These are phyloP conservation scores for Mactromeris polynyma DNA, from an alignment of 2,888 invertebrate genomes.

Conservation along the genomic window DNA sequence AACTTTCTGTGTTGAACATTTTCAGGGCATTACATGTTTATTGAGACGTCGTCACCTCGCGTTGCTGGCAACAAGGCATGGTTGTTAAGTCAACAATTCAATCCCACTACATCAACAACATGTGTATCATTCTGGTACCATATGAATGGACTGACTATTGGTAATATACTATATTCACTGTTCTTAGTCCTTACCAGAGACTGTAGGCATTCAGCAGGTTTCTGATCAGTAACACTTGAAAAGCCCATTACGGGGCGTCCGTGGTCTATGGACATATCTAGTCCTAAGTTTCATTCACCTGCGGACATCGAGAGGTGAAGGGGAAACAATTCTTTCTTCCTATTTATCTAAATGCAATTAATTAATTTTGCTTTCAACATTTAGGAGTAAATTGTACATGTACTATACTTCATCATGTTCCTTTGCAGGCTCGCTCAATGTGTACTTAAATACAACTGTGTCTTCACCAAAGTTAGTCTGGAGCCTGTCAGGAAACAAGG, in stretches of 20 bases:
- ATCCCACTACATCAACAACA: conserved; percentile 62
- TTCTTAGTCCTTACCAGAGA: too few relatives aligned
- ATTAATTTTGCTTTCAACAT: too few relatives aligned
- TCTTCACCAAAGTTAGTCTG: conserved; percentile 63
- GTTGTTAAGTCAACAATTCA: conserved; percentile 74
- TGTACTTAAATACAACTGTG: conserved; percentile 72
- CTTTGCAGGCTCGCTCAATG: conserved; percentile 75
- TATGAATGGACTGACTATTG: conserved; percentile 81
- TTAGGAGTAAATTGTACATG: too few relatives aligned
- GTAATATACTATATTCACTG: conserved; percentile 54
- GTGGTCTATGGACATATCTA: too few relatives aligned
- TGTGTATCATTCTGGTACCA: conserved; percentile 85
- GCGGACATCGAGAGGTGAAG: too few relatives aligned
- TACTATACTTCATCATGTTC: not conserved
- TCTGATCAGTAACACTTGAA: too few relatives aligned
- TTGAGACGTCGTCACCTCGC: conserved; percentile 80
- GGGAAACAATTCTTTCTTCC: too few relatives aligned
- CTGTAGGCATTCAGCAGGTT: too few relatives aligned
- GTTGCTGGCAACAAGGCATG: conserved; percentile 80
- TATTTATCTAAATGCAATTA: too few relatives aligned
- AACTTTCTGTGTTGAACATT: not conserved
- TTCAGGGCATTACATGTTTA: conserved; percentile 82
- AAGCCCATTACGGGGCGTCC: too few relatives aligned
- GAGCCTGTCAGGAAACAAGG: conserved; percentile 79
- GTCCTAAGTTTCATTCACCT: too few relatives aligned